Evolutionary conservation across 1,140 invertebrate genomes (phyloP), one percentile per base, ranked within the genome.

Genomic region (Xylocopa sonorina): DNA sequence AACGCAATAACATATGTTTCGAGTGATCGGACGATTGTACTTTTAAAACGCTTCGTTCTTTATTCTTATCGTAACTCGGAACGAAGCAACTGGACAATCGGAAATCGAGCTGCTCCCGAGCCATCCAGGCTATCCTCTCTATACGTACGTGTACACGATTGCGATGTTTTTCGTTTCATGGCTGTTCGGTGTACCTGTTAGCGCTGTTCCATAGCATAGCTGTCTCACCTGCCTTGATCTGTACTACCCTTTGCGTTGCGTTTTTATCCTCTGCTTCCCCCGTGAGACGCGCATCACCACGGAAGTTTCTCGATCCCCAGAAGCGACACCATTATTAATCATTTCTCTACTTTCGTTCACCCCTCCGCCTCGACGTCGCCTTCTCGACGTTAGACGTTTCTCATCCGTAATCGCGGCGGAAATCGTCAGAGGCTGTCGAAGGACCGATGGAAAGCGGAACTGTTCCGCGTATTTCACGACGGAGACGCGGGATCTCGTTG

Each of bases 181-280:
- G 87, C 88, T 90, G 88, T 84, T 89, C 79, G 84, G 72, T 89
- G 87, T 90, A n/a, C 83, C 53, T 50, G 21, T 84, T 89, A 88
- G 86, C 77, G 81, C 78, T 89, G 77, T 82, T 83, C 69, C 79
- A 55, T 86, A 82, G 80, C 83, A 81, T 87, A 87, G 82, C 82
- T 84, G 80, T 87, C 87, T 88, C 87, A 86, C 75, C 87, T 82
- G 87, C 84, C 86, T 88, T 88, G 83, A 64, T 62, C 71, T 86
- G 73, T 82, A 55, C 84, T 76, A n/a, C 60, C n/a, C 77, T 60
- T 74, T 87, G 67, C 75, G 73, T 82, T 82, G 64, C 82, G 76
- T 82, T 73, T 68, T 69, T 63, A 63, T 62, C 78, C 79, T 24
- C 18, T 85, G 82, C 71, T 43, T 81, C 68, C 34, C 43, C 27